A percentile compares a stretch with the other conserved stretches of the same genome.
These are phyloP conservation scores for Drosophila dunni DNA, from an alignment of 1,140 invertebrate species.

Conservation along the genomic window DNA sequence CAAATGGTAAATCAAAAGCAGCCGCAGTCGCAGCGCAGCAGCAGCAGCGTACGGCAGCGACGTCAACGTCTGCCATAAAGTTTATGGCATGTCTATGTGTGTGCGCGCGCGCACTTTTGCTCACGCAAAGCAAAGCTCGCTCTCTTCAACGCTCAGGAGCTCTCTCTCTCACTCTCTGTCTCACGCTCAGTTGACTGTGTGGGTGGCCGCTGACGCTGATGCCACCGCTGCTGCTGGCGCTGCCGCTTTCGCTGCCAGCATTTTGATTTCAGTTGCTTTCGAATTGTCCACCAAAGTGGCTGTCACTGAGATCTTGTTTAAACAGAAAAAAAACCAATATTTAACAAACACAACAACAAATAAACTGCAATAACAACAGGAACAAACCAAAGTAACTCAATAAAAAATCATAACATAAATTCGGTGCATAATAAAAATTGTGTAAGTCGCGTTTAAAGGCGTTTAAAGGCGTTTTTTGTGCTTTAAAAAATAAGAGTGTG, in stretches of 20 bases:
- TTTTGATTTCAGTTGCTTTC: constrained; percentile 73
- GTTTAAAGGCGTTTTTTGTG: constrained; percentile 16
- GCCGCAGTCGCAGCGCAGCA: neutral
- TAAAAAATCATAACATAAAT: constrained; percentile 7
- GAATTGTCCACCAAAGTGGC: constrained; percentile 75
- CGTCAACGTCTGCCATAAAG: constrained; percentile 55
- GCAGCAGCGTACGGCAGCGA: constrained; percentile 23
- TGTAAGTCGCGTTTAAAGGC: constrained; percentile 40
- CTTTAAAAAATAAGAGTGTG: neutral
- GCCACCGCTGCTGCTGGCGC: neutral
- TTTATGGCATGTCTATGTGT: constrained; percentile 56
- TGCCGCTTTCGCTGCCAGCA: constrained; percentile 37
- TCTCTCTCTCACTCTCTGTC: no score
- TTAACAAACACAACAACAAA: constrained; percentile 9
- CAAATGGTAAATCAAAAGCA: constrained; percentile 75
- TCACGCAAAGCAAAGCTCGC: constrained; percentile 2
- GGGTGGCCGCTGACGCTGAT: constrained; percentile 24
- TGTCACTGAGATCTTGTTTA: constrained; percentile 40
- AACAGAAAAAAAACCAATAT: constrained; percentile 27
- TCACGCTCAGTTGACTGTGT: constrained; percentile 24
- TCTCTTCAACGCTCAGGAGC: no score
- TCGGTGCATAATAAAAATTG: constrained; percentile 30
- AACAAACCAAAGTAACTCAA: neutral
- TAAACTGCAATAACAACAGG: constrained; percentile 9
- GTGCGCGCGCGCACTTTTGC: constrained; percentile 33